Percentiles rank a stretch among this genome's conserved stretches.
phyloP scores from a whole-genome alignment of 2,888 invertebrate species.

The Nomada goodeniana region DNA sequence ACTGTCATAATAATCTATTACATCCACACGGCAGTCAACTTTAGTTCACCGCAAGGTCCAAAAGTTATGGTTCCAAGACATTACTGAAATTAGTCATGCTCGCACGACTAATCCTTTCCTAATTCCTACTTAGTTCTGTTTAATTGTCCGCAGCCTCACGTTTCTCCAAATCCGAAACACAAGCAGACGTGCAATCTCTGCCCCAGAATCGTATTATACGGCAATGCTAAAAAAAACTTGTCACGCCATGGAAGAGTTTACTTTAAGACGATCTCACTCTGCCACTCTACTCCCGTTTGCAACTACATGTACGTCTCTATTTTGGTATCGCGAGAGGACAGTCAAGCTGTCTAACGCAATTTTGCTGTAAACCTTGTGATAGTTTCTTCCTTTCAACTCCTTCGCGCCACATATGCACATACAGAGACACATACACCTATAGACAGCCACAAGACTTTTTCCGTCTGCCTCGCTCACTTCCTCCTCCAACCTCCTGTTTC shows the following conservation, averaged over 20 bases:
- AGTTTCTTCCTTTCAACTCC: conserved; percentile 46
- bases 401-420: not conserved
- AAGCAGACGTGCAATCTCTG: not conserved
- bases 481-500: conserved; percentile 15
- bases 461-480: conserved; percentile 6
- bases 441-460: not conserved
- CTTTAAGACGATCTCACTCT: conserved; percentile 23
- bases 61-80: no score
- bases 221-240: conserved; percentile 20
- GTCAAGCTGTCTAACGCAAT: conserved; percentile 70
- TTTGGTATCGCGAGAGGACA: conserved; percentile 55
- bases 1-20: no score
- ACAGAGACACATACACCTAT: not conserved
- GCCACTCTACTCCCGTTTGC: conserved; percentile 28
- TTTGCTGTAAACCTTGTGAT: conserved; percentile 61
- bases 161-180: not conserved
- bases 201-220: not conserved
- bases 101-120: no score
- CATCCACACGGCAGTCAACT: no score
- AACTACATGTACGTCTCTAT: conserved; percentile 58
- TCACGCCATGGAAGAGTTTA: conserved; percentile 2
- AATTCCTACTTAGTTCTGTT: no score
- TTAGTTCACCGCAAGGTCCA: no score
- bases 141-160: not conserved
- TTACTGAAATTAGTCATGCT: no score